Evolutionary conservation across 2,888 invertebrate species (phyloP).

Genomic region (Tiphia femorata): DNA sequence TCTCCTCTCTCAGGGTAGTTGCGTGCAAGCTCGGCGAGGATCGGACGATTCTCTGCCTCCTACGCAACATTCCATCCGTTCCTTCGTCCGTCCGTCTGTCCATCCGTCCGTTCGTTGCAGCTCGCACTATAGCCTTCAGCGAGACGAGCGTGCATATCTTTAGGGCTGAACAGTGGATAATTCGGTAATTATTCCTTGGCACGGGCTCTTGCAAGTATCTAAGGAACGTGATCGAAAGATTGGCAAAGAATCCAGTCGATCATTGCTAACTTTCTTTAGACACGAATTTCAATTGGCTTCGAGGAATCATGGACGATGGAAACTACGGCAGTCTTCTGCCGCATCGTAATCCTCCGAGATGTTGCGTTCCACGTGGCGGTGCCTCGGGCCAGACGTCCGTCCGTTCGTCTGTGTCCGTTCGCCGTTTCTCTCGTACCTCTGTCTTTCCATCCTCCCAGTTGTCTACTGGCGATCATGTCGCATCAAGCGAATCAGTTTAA

Average conservation of each 20-base stretch:
- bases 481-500: conserved; percentile 44
- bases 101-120: conserved; percentile 28
- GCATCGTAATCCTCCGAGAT: conserved; percentile 43
- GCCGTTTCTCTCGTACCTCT: conserved; percentile 20
- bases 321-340: conserved; percentile 32
- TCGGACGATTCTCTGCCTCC: too few species aligned
- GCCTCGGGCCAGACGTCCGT: conserved; percentile 39
- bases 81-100: conserved; percentile 22
- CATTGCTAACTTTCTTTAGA: too few species aligned
- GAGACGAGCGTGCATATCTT: conserved; percentile 48
- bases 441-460: conserved; percentile 35
- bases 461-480: conserved; percentile 45
- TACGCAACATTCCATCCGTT: conserved; percentile 43
- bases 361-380: conserved; percentile 38
- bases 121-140: conserved; percentile 13
- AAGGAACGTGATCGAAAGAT: too few species aligned
- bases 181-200: conserved; percentile 37
- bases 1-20: too few species aligned
- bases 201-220: too few species aligned
- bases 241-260: too few species aligned
- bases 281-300: conserved; percentile 51
- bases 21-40: too few species aligned
- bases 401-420: conserved; percentile 41
- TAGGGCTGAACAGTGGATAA: conserved; percentile 47
- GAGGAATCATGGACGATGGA: conserved; percentile 38